Evolutionary conservation across 2,113 vertebrate genomes (phyloP).

Genomic region (Sardina pilchardus): DNA sequence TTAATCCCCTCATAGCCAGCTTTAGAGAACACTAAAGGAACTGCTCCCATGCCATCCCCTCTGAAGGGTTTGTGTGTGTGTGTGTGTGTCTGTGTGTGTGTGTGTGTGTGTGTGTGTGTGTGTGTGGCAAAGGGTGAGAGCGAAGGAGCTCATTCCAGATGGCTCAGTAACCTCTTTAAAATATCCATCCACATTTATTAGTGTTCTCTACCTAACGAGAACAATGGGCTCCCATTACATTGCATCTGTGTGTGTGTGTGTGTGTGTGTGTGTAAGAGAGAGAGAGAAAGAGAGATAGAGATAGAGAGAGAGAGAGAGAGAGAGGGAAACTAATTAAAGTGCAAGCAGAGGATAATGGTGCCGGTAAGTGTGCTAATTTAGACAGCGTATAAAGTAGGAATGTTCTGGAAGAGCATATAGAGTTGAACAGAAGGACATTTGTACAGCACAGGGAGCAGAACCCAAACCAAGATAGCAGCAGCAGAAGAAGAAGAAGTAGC

Average conservation of each 20-base stretch:
- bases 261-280: not conserved
- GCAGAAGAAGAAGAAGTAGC: too few species aligned
- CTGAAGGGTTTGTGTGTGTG: too few species aligned
- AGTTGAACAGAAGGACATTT: not conserved
- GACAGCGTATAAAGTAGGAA: not conserved
- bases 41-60: not conserved
- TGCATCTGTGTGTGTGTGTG: not conserved
- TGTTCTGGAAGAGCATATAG: not conserved
- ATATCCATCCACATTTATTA: not conserved
- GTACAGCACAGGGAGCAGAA: not conserved
- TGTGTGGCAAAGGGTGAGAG: not conserved
- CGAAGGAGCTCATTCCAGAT: not conserved
- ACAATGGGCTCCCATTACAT: not conserved
- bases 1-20: not conserved
- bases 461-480: not conserved
- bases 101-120: slow-evolving; percentile 20
- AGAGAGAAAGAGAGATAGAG: not conserved
- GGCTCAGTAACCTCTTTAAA: slow-evolving; percentile 9
- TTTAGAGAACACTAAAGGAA: not conserved
- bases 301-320: not conserved
- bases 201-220: not conserved
- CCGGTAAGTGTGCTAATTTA: not conserved
- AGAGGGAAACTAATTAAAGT: not conserved
- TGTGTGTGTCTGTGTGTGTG: slow-evolving; percentile 19
- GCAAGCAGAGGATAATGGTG: not conserved